Evolutionary conservation across 1,140 invertebrate species (phyloP).

Genomic region (Pachypeltis micranthus): DNA sequence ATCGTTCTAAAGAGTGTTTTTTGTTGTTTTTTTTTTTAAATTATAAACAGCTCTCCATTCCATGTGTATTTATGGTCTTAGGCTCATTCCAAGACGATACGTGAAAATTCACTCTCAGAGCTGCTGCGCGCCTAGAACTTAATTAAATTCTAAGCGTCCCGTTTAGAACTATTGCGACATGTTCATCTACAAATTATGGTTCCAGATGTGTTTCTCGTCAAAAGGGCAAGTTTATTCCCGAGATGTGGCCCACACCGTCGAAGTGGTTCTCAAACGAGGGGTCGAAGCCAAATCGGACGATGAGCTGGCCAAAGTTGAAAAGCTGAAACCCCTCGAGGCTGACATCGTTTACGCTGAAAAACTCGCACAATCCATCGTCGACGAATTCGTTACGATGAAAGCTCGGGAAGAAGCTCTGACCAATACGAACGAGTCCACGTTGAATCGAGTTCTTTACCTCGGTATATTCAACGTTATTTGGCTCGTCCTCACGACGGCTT

Average conservation of each 20-base stretch:
- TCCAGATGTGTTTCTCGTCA: neutral
- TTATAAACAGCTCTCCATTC: no score
- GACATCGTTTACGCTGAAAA: constrained; percentile 6
- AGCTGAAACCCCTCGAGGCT: neutral
- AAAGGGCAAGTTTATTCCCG: neutral
- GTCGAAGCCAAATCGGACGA: neutral
- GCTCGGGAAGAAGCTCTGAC: neutral
- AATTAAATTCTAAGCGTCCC: no score
- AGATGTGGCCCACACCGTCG: neutral
- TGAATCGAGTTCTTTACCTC: constrained; percentile 1
- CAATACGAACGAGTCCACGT: constrained; percentile 3
- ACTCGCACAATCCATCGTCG: neutral
- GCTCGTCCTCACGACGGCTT: neutral
- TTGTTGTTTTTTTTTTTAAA: no score
- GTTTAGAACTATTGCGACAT: no score
- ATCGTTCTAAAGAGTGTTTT: no score
- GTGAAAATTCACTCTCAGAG: no score
- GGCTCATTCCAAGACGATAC: no score
- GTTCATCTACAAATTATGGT: no score
- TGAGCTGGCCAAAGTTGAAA: neutral
- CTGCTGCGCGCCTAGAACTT: no score
- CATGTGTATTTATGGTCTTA: no score
- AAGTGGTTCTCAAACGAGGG: constrained; percentile 1
- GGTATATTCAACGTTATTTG: constrained; percentile 9
- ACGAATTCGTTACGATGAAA: neutral